Evolutionary conservation across 2,888 invertebrate genomes (phyloP).

Genomic region (Eudasyphora cyanicolor): DNA sequence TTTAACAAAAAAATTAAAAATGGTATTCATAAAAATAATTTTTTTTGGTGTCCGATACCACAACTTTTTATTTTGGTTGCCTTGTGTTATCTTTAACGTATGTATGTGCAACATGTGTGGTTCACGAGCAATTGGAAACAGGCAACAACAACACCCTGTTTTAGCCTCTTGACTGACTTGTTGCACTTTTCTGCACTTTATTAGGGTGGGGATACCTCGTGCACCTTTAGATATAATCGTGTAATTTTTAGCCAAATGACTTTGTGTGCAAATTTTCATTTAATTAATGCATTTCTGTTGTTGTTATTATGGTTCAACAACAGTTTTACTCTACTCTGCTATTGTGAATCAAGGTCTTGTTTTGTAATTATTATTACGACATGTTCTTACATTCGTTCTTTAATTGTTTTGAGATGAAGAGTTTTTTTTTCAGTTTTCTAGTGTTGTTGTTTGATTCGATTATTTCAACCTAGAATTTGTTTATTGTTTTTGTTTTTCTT

Average conservation of each 20-base stretch:
- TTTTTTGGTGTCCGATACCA: too few relatives aligned
- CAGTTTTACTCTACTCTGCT: too few relatives aligned
- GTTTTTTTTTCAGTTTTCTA: not conserved
- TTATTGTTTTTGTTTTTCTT: too few relatives aligned
- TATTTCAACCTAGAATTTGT: conserved; percentile 6
- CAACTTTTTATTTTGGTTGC: too few relatives aligned
- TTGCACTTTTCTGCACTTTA: not conserved
- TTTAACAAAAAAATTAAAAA: too few relatives aligned
- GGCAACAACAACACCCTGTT: conserved; percentile 26
- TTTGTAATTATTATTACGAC: not conserved
- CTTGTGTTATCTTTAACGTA: too few relatives aligned
- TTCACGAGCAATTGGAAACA: too few relatives aligned
- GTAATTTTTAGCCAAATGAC: not conserved
- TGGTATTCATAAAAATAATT: too few relatives aligned
- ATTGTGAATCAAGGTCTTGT: not conserved
- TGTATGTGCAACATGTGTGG: conserved; percentile 42
- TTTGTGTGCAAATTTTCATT: not conserved
- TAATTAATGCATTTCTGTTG: not conserved
- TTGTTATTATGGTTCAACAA: too few relatives aligned
- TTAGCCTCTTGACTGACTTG: not conserved
- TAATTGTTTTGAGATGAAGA: not conserved
- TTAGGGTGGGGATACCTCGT: not conserved
- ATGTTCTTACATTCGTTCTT: not conserved
- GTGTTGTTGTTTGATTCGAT: not conserved
- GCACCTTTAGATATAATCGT: not conserved